These are phyloP conservation scores for Cyphomyrus plagiostoma DNA, from an alignment of 2,113 vertebrate species.

Conservation along the genomic window DNA sequence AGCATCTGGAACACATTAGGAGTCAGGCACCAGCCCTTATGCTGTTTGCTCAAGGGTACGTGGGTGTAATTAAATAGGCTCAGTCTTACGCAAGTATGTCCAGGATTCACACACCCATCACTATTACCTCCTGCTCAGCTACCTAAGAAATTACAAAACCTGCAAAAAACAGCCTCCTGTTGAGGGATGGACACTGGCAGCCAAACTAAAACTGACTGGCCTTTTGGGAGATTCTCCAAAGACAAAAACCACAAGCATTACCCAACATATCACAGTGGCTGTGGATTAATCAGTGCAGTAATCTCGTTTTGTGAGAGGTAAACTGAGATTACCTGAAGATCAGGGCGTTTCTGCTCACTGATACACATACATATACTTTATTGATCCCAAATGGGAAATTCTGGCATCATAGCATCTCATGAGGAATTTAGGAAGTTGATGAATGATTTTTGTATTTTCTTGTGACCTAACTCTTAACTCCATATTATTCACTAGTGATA, in stretches of 20 bases:
- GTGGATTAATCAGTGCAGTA: neutral
- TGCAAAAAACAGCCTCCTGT: neutral
- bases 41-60: neutral
- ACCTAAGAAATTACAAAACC: neutral
- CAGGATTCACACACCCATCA: neutral
- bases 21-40: constrained; percentile 2
- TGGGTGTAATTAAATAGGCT: neutral
- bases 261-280: neutral
- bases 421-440: neutral
- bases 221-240: neutral
- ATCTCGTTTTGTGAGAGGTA: neutral
- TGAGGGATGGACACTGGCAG: neutral
- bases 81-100: neutral
- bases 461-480: neutral
- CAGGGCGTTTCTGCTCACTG: neutral
- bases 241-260: neutral
- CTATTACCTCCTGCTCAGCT: neutral
- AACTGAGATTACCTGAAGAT: neutral
- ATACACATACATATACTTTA: neutral
- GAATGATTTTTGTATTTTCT: neutral
- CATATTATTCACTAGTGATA: neutral
- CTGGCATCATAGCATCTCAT: neutral
- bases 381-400: neutral
- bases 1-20: constrained; percentile 20
- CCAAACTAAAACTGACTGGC: neutral